Evolutionary conservation across 2,888 invertebrate species (phyloP).

Genomic region (Meloe dianella): DNA sequence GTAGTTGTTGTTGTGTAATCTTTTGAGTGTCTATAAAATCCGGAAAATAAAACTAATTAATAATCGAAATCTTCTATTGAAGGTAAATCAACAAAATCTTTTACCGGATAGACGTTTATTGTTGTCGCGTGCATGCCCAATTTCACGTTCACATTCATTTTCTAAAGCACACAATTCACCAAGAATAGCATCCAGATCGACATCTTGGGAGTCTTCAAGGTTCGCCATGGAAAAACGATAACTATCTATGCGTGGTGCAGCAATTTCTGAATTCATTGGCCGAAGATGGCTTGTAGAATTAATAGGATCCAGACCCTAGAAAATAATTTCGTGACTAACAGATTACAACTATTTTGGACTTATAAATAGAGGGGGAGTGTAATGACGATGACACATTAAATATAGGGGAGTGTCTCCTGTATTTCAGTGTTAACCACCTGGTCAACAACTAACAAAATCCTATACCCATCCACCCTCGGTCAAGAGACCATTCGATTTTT

Average conservation of each 20-base stretch:
- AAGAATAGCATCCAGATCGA: slow-evolving; percentile 95
- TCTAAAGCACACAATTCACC: slow-evolving; percentile 95
- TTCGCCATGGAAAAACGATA: slow-evolving; percentile 96
- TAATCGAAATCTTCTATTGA: slow-evolving; percentile 15
- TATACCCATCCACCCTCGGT: neutral
- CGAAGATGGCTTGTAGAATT: slow-evolving; percentile 65
- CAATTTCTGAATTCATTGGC: slow-evolving; percentile 72
- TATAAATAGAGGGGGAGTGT: neutral
- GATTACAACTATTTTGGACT: slow-evolving; percentile 1
- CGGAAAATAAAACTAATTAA: slow-evolving; percentile 29
- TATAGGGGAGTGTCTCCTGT: neutral
- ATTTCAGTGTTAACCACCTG: neutral
- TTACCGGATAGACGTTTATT: slow-evolving; percentile 57
- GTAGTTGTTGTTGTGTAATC: slow-evolving; percentile 34
- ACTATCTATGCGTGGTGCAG: slow-evolving; percentile 84
- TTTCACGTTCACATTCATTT: slow-evolving; percentile 68
- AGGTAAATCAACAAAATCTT: neutral
- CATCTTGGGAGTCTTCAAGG: slow-evolving; percentile 94
- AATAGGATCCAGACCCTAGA: slow-evolving; percentile 74
- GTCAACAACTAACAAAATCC: neutral
- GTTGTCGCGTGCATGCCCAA: slow-evolving; percentile 56
- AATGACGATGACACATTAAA: slow-evolving; percentile 13
- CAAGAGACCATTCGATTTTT: neutral
- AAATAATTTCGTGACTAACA: slow-evolving; percentile 48
- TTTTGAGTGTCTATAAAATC: slow-evolving; percentile 57